A percentile compares a stretch with the other conserved stretches of the same genome.
Evolutionary conservation across 2,113 vertebrate genomes (phyloP).

Genomic region (Pituophis catenifer): DNA sequence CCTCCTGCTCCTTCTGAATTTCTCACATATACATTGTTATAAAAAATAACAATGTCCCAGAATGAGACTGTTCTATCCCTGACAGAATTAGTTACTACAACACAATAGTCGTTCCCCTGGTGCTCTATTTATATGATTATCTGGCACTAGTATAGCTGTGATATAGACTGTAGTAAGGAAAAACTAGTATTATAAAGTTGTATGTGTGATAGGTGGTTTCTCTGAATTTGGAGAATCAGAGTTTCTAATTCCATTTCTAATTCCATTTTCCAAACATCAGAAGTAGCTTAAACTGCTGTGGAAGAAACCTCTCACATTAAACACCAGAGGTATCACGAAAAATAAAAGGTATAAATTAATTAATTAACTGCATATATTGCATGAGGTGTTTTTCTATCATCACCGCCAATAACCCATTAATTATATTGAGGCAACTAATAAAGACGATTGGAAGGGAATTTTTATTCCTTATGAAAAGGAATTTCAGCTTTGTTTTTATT

Average conservation of each 20-base stretch:
- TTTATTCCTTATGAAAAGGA: background rate
- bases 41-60: background rate
- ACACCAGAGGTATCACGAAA: background rate
- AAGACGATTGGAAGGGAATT: background rate
- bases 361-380: background rate
- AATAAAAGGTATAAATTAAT: background rate
- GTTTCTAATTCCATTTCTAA: too few species aligned
- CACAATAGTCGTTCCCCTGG: background rate
- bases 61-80: background rate
- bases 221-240: background rate
- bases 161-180: background rate
- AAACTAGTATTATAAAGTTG: background rate
- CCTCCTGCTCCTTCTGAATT: background rate
- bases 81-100: background rate
- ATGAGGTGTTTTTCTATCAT: background rate
- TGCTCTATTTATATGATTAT: background rate
- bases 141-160: background rate
- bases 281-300: background rate
- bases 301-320: background rate
- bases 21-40: background rate
- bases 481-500: accelerated
- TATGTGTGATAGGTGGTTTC: background rate
- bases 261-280: background rate
- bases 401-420: background rate
- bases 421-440: background rate